These are phyloP conservation scores for Caenorhabditis sulstoni DNA, from an alignment of 2,888 invertebrate genomes.

Conservation along the genomic window DNA sequence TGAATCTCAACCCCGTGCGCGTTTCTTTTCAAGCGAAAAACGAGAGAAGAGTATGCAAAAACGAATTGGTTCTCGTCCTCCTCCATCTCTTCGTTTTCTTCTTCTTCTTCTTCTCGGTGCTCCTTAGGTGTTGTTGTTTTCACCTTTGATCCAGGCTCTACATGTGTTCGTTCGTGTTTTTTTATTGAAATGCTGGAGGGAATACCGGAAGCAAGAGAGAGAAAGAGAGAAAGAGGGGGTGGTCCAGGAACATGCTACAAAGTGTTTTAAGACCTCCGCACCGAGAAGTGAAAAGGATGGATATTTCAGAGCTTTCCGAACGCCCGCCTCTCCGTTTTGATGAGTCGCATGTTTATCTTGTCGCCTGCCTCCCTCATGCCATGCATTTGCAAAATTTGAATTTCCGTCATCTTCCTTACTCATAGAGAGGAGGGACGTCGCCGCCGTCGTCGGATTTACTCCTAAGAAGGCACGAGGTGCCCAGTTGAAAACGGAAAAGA, in stretches of 20 bases:
- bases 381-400: constrained; percentile 45
- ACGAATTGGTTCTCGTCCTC: not conserved
- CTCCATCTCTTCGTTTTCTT: constrained; percentile 3
- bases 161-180: constrained; percentile 1
- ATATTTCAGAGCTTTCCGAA: not conserved
- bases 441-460: constrained; percentile 34
- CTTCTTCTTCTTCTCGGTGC: too few relatives aligned
- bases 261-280: too few relatives aligned
- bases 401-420: constrained; percentile 41
- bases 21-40: not conserved
- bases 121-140: not conserved
- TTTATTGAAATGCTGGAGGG: constrained; percentile 7
- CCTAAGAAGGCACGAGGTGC: constrained; percentile 22
- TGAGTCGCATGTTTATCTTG: constrained; percentile 47
- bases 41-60: too few relatives aligned
- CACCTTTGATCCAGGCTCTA: not conserved
- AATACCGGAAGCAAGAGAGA: not conserved
- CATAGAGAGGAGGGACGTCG: constrained; percentile 18
- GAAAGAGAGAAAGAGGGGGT: constrained; percentile 10
- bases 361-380: constrained; percentile 7
- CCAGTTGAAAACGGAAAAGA: constrained; percentile 6
- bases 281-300: too few relatives aligned
- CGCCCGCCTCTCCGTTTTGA: constrained; percentile 33
- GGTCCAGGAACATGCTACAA: not conserved
- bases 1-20: not conserved